Percentiles rank a stretch among this genome's conserved stretches.
Conservation (phyloP, 2,113 vertebrate species). For the Gila orcuttii region DNA sequence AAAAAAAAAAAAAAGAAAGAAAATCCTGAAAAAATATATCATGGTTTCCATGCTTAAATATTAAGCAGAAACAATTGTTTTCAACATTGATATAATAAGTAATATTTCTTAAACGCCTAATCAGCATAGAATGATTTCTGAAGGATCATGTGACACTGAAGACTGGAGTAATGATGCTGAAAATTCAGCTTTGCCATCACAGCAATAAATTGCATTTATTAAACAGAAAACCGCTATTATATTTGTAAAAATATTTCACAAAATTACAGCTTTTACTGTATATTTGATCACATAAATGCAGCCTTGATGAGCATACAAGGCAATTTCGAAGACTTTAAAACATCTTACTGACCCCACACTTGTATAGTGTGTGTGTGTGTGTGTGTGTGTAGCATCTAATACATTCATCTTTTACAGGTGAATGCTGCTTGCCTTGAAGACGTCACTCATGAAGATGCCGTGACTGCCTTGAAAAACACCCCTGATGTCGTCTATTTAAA, state of each 20-base stretch:
- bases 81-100: neutral
- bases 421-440: conserved; percentile 93
- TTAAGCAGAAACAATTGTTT: neutral
- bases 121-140: neutral
- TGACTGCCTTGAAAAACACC: conserved; percentile 96
- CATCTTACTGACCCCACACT: neutral
- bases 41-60: neutral
- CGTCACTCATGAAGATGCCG: conserved; percentile 96
- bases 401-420: conserved; percentile 75
- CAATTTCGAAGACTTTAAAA: neutral
- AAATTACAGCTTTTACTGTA: neutral
- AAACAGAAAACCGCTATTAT: too few relatives aligned
- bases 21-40: neutral
- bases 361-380: neutral
- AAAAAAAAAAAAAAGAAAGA: neutral
- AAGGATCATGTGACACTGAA: neutral
- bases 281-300: neutral
- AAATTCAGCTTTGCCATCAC: neutral
- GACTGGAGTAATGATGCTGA: neutral
- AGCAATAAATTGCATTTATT: neutral
- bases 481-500: conserved; percentile 94
- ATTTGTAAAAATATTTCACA: neutral
- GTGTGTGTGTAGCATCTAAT: neutral
- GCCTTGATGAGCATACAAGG: neutral
- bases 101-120: neutral